Conservation (phyloP, 2,113 vertebrate genomes). For the Mohoua ochrocephala region DNA sequence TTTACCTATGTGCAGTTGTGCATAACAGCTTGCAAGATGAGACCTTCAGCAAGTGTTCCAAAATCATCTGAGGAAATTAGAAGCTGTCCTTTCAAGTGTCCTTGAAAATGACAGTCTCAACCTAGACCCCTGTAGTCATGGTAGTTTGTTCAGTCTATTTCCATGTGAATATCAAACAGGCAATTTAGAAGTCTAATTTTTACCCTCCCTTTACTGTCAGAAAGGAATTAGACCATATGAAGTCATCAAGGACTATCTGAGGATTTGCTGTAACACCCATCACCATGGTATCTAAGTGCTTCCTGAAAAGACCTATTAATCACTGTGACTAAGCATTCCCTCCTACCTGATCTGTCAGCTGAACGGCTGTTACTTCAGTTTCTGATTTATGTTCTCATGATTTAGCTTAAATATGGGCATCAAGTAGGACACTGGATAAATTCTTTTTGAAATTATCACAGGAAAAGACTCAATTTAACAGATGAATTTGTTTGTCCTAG, state of each 20-base stretch:
- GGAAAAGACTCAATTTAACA: neutral
- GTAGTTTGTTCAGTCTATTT: conserved; percentile 17
- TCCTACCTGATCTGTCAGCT: conserved; percentile 38
- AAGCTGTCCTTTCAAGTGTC: conserved; percentile 1
- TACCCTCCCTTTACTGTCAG: conserved; percentile 39
- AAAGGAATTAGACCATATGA: conserved; percentile 56
- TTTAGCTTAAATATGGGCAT: conserved; percentile 1
- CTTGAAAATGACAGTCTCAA: conserved; percentile 41
- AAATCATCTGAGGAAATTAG: conserved; percentile 22
- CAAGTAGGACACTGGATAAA: neutral
- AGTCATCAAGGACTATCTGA: conserved; percentile 59
- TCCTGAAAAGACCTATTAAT: conserved; percentile 59
- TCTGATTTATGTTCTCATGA: conserved; percentile 21
- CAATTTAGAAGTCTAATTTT: conserved; percentile 60
- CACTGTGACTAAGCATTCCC: neutral
- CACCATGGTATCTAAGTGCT: conserved; percentile 49
- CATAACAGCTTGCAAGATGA: neutral
- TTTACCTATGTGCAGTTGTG: neutral
- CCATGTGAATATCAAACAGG: conserved; percentile 39
- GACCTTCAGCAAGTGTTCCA: neutral
- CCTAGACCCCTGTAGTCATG: conserved; percentile 40
- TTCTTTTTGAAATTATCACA: neutral
- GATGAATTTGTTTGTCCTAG: neutral
- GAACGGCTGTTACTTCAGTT: neutral
- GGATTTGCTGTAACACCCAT: conserved; percentile 50